These are phyloP conservation scores for Diadophis punctatus DNA, from an alignment of 2,113 vertebrate genomes.

Conservation along the genomic window DNA sequence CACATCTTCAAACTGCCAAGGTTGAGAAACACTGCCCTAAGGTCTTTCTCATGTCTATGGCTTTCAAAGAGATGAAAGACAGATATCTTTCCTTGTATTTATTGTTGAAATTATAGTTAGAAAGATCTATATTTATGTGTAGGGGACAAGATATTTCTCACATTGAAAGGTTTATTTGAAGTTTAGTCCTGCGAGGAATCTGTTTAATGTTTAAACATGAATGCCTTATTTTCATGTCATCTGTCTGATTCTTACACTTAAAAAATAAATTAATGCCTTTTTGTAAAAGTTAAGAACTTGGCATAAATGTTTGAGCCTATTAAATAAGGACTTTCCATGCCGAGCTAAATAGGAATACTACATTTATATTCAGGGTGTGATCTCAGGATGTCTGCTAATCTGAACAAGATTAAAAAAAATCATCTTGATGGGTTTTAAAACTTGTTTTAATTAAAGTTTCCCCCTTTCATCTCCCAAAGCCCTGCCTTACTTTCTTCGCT, in stretches of 20 bases:
- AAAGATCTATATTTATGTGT: neutral
- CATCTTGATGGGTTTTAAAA: conserved; percentile 49
- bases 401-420: conserved; percentile 32
- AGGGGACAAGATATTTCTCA: too few relatives aligned
- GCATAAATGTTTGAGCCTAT: conserved; percentile 19
- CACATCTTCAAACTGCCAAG: too few relatives aligned
- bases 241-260: neutral
- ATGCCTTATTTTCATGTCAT: neutral
- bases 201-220: neutral
- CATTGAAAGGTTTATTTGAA: neutral
- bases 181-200: neutral
- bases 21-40: neutral
- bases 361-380: conserved; percentile 23
- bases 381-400: conserved; percentile 48
- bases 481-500: conserved; percentile 41
- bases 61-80: neutral
- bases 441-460: conserved; percentile 58
- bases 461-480: conserved; percentile 54
- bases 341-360: conserved; percentile 3
- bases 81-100: neutral
- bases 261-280: neutral
- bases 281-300: conserved; percentile 11
- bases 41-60: neutral
- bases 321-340: conserved; percentile 23
- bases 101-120: neutral